Percentiles rank a stretch among this genome's conserved stretches.
These are phyloP conservation scores for Enteromius fasciolatus DNA, from an alignment of 2,797 vertebrate genomes.

Conservation along the genomic window DNA sequence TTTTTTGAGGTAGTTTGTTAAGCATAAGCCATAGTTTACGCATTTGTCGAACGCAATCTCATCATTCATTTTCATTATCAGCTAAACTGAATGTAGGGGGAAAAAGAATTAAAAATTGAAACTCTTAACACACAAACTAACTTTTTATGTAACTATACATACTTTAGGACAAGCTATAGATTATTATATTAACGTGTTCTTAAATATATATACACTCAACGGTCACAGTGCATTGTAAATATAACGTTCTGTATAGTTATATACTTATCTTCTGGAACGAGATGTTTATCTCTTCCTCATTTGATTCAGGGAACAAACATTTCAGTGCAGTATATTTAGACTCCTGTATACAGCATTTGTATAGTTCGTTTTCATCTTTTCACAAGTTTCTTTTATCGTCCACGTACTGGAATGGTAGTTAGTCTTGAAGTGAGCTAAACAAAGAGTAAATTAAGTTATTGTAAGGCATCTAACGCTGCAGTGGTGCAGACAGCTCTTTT, in stretches of 20 bases:
- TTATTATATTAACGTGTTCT: constrained; percentile 63
- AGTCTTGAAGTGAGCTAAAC: constrained; percentile 50
- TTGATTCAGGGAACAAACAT: constrained; percentile 80
- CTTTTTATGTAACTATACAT: constrained; percentile 77
- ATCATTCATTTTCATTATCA: constrained; percentile 65
- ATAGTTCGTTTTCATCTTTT: constrained; percentile 63
- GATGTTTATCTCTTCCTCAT: constrained; percentile 72
- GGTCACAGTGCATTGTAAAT: constrained; percentile 77
- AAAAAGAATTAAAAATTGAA: constrained; percentile 63
- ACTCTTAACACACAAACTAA: constrained; percentile 67
- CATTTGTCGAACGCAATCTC: constrained; percentile 50
- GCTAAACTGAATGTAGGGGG: constrained; percentile 77
- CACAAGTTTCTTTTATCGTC: constrained; percentile 43
- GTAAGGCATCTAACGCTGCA: constrained; percentile 46
- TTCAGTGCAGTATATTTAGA: constrained; percentile 74
- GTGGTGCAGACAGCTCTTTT: constrained; percentile 26
- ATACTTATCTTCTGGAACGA: constrained; percentile 74
- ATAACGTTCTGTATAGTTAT: constrained; percentile 78
- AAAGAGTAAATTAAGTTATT: constrained; percentile 64
- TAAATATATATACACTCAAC: constrained; percentile 69
- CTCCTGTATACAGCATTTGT: constrained; percentile 60
- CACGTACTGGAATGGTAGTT: constrained; percentile 46
- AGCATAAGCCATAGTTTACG: constrained; percentile 36
- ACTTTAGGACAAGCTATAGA: constrained; percentile 75
- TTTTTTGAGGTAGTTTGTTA: constrained; percentile 1